Evolutionary conservation across 2,888 invertebrate genomes (phyloP), one percentile per base, ranked within the genome.

Genomic region (Leptinotarsa haldemani): DNA sequence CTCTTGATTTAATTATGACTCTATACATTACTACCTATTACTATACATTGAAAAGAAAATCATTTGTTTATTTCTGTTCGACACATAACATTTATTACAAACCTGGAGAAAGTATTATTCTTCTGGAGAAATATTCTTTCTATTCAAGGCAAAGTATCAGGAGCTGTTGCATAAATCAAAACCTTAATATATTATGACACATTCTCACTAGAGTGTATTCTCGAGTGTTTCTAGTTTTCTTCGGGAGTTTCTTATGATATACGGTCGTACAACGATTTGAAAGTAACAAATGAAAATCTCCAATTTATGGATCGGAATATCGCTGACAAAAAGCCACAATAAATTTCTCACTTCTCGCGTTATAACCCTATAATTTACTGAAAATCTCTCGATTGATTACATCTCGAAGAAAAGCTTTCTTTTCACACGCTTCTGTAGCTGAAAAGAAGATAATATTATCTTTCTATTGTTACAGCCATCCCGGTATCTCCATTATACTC

Each of bases 401-500:
- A 68, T 58, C 56, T 47, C 56, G 56, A 68, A 58, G 46, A 56
- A 40, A 15, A 65, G 18, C 40, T 58, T 68, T 46, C 68, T 56
- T 58, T 56, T 68, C 68, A 58, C 68, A 13, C 58, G 46, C 30
- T 68, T 53, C 47, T 47, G n/a, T 22, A 25, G 56, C 68, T 20
- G 46, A 30, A 50, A 40, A 52, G 48, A 56, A 56, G 53, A 68
- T 56, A 48, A 58, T 68, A 68, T 56, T 47, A 68, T 68, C 68
- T 56, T 68, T 20, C 68, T 56, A 68, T 68, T 68, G 68, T 68
- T 68, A 22, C 68, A 68, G 56, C 58, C 20, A 18, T 40, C 56
- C 13, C 30, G 56, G 56, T 58, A 68, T 46, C 68, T 58, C 52
- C 46, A 46, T 56, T 30, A 30, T 22, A 5, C 46, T 68, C 22